These are phyloP conservation scores for Ctenoplectra terminalis DNA, from an alignment of 1,140 invertebrate species.

Conservation along the genomic window DNA sequence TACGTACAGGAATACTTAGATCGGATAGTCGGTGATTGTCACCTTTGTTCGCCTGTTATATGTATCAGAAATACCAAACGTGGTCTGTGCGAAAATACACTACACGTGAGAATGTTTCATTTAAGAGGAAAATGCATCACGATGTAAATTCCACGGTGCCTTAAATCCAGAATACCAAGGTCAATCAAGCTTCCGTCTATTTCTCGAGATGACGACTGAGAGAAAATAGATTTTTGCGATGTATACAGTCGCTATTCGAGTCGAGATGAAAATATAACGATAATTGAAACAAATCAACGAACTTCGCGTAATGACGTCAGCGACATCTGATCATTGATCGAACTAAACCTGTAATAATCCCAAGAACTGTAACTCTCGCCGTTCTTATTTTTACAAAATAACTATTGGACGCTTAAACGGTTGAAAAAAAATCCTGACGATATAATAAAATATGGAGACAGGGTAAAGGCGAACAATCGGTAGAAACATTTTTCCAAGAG, in stretches of 20 bases:
- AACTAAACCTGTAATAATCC: too few species aligned
- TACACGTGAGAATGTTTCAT: background rate
- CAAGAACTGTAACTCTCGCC: too few species aligned
- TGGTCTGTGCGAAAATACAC: too few species aligned
- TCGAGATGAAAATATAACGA: background rate
- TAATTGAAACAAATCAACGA: background rate
- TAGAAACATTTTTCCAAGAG: background rate
- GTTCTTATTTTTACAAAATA: too few species aligned
- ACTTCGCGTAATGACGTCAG: background rate
- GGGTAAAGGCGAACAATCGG: background rate
- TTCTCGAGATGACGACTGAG: background rate
- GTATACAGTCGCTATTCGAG: background rate
- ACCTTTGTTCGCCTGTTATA: too few species aligned
- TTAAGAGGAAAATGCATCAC: background rate
- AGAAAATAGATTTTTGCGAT: background rate
- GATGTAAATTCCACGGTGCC: background rate
- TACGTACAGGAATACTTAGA: background rate
- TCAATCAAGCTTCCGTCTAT: slow-evolving; percentile 1
- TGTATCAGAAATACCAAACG: too few species aligned
- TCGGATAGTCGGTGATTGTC: background rate
- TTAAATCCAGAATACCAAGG: background rate
- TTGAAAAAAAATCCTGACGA: background rate
- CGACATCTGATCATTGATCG: background rate
- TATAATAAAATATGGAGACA: background rate
- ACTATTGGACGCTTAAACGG: too few species aligned